These are phyloP conservation scores for Gasterosteus nipponicus DNA, from an alignment of 2,113 vertebrate genomes.

Conservation along the genomic window DNA sequence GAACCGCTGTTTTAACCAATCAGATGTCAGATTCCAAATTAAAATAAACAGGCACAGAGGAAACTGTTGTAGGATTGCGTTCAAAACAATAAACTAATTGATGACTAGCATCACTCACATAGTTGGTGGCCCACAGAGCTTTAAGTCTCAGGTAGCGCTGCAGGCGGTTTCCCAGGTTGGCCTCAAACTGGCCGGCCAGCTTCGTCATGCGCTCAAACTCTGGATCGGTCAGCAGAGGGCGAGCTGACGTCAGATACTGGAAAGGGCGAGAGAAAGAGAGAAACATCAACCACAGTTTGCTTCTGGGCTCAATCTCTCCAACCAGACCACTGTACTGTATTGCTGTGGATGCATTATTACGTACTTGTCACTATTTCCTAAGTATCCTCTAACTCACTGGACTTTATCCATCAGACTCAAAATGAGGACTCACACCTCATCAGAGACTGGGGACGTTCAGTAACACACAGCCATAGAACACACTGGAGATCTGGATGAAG, in stretches of 20 bases:
- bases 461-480: no score
- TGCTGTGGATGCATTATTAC: no score
- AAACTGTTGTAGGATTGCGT: not conserved
- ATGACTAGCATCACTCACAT: slow-evolving; percentile 78
- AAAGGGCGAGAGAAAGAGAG: not conserved
- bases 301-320: not conserved
- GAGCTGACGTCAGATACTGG: slow-evolving; percentile 87
- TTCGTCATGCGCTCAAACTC: slow-evolving; percentile 75
- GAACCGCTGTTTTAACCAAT: no score
- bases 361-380: no score
- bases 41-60: no score
- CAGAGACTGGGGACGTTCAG: no score
- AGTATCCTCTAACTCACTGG: no score
- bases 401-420: no score
- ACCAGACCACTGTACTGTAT: not conserved
- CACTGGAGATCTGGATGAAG: no score
- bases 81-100: no score
- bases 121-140: slow-evolving; percentile 91
- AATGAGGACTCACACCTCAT: no score
- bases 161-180: slow-evolving; percentile 80
- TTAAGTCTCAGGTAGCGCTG: slow-evolving; percentile 89
- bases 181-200: slow-evolving; percentile 84
- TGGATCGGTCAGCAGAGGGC: slow-evolving; percentile 77
- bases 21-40: no score
- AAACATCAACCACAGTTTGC: not conserved